phyloP scores from a whole-genome alignment of 2,888 invertebrate species.

The Minunthozetes semirufus region DNA sequence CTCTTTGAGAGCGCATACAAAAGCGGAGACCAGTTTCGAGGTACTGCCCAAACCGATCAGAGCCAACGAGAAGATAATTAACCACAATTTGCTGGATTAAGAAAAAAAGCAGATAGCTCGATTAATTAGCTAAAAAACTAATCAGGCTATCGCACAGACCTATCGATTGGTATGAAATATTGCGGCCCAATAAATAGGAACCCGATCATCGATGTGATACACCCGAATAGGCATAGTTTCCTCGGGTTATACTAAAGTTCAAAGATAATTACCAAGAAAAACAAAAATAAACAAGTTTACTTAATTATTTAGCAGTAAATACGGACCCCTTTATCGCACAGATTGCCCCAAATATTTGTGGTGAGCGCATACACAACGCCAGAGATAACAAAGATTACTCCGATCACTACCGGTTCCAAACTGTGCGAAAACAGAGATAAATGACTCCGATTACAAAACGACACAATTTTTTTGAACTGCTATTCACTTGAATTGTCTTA shows the following conservation, averaged over 20 bases:
- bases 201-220: constrained; percentile 52
- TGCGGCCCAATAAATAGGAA: constrained; percentile 73
- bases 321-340: constrained; percentile 60
- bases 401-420: constrained; percentile 63
- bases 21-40: constrained; percentile 75
- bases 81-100: constrained; percentile 49
- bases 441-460: not conserved
- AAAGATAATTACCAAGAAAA: not conserved
- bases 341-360: constrained; percentile 71
- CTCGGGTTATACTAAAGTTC: constrained; percentile 37
- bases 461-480: constrained; percentile 46
- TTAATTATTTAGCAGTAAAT: not conserved
- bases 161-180: constrained; percentile 61
- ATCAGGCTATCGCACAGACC: constrained; percentile 55
- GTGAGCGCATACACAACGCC: constrained; percentile 71
- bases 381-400: constrained; percentile 74
- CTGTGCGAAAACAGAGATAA: constrained; percentile 28
- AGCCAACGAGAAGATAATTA: constrained; percentile 60
- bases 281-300: not conserved
- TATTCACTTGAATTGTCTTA: constrained; percentile 53
- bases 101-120: not conserved
- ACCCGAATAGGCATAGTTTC: constrained; percentile 45
- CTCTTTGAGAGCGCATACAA: constrained; percentile 71
- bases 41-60: constrained; percentile 76
- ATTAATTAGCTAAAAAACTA: no score